Conservation (phyloP, 2,888 invertebrate species). For the Pristionchus mayeri region DNA sequence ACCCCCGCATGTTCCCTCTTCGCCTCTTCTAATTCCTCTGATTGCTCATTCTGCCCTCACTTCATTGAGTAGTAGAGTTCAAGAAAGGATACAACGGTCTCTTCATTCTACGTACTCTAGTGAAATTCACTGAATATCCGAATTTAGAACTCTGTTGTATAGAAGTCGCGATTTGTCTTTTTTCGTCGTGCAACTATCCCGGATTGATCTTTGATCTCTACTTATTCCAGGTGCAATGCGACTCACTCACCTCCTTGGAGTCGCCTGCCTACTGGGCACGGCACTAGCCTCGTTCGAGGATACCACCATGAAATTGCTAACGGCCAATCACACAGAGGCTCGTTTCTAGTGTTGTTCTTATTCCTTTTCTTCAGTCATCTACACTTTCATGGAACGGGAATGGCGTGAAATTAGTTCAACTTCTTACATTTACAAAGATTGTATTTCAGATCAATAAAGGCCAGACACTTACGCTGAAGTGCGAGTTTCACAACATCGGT, state of each 20-base stretch:
- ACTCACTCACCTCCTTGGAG: neutral
- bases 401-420: no score
- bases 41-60: conserved; percentile 22
- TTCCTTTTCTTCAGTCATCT: no score
- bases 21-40: conserved; percentile 44
- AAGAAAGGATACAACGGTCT: neutral
- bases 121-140: neutral
- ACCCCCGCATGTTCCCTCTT: conserved; percentile 1
- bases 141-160: neutral
- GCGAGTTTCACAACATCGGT: conserved; percentile 24
- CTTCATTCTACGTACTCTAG: neutral
- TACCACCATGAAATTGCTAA: neutral
- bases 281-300: neutral
- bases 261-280: neutral
- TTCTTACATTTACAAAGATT: neutral
- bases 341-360: neutral
- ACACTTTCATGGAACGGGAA: no score
- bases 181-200: neutral
- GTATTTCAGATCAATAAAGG: neutral
- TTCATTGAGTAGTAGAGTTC: neutral
- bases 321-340: neutral
- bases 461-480: neutral
- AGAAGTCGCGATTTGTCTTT: neutral
- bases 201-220: neutral
- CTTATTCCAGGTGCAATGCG: neutral